Base-by-base conservation (phyloP, 1,140 invertebrate species). In the Drosophila nasuta region DNA sequence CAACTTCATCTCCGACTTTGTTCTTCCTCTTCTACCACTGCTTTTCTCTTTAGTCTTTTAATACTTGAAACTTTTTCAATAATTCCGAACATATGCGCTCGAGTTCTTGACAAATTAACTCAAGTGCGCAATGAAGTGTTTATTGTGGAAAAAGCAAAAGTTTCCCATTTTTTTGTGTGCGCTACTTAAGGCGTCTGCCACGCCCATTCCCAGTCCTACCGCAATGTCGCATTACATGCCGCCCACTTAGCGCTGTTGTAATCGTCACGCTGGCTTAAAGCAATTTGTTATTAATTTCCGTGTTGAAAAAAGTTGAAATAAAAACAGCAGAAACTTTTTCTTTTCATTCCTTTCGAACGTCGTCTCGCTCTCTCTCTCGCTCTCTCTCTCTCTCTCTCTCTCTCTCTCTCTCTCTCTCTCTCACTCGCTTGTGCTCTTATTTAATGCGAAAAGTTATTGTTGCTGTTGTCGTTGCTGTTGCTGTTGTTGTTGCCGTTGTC, bases 241-340 rank as follows among this genome's bases (percentile, higher is more conserved):
- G 46, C 58, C 10, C 45, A 74, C 60, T 54, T 63, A 17, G 52
- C 69, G 52, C 62, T 75, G 58, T 25, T 67, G 64, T 80, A 85
- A 86, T 85, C 78, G 81, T 83, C 79, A 82, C 65, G 83, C 58
- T 88, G 82, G 77, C 81, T 88, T 88, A 75, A 81, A 89, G 85
- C 85, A 89, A 88, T 88, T 88, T 89, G 85, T 89, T 88, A 89
- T 88, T 88, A 85, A 88, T 89, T 89, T 89, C 85, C 85, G 81
- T 66, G 85, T 79, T 89, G 75, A 25, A 60, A 81, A 85, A 89
- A 89, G 77, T 89, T 83, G 51, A 87, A 74, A 70, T 60, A 78
- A 67, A 70, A 66, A 54, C 25, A 11, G 46, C 25, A 46, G 15
- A 54, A 54, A 70, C 57, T 86, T 86, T 85, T 87, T 86, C 68